A percentile compares a stretch with the other conserved stretches of the same genome.
Conservation (phyloP, 2,888 invertebrate genomes). For the Heteromyza rotundicornis region DNA sequence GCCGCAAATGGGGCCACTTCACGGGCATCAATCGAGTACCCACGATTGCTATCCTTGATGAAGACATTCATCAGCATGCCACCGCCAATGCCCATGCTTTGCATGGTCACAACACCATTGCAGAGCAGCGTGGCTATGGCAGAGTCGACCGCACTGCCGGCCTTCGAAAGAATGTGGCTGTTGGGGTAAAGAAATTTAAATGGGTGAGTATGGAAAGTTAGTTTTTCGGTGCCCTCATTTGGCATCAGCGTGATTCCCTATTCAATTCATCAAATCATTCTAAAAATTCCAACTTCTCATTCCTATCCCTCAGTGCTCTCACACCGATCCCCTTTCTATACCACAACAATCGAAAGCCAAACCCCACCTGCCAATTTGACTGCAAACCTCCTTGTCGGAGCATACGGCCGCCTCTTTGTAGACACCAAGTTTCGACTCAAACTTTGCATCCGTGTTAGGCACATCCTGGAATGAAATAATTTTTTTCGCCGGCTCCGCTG, state of each 20-base stretch:
- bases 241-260: too few species aligned
- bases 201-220: too few species aligned
- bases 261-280: too few species aligned
- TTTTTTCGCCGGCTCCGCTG: constrained; percentile 6
- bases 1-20: constrained; percentile 76
- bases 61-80: constrained; percentile 83
- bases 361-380: constrained; percentile 77
- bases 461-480: constrained; percentile 32
- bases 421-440: constrained; percentile 46
- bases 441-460: constrained; percentile 32
- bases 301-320: too few species aligned
- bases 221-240: too few species aligned
- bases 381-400: constrained; percentile 78
- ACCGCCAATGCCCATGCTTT: constrained; percentile 80
- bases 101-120: constrained; percentile 78
- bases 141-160: constrained; percentile 84
- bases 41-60: constrained; percentile 67
- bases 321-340: too few species aligned
- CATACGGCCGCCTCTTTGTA: constrained; percentile 74
- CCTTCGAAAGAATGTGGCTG: constrained; percentile 52
- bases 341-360: neutral
- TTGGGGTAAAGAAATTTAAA: neutral
- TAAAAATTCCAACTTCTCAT: too few species aligned
- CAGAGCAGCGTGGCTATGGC: constrained; percentile 85
- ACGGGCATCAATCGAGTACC: constrained; percentile 75